A percentile compares a stretch with the other conserved stretches of the same genome.
Conservation (phyloP, 2,113 vertebrate species). For the Callocephalon fimbriatum region DNA sequence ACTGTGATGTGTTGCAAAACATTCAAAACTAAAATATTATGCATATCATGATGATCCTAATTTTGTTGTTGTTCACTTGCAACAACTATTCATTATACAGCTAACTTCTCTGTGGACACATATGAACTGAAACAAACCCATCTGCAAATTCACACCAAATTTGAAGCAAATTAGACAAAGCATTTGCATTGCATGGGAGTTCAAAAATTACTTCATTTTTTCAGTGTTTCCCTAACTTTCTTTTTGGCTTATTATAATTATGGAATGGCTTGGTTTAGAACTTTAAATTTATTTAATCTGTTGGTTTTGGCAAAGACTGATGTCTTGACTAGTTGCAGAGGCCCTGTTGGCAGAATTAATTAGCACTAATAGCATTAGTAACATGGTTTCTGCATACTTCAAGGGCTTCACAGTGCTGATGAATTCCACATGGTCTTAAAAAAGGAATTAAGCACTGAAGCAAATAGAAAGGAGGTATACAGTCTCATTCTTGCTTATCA, state of each 20-base stretch:
- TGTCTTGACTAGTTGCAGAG: slow-evolving; percentile 25
- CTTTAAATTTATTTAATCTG: slow-evolving; percentile 26
- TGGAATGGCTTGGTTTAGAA: not conserved
- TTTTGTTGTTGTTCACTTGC: not conserved
- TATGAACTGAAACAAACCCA: not conserved
- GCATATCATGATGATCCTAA: not conserved
- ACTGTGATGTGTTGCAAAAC: not conserved
- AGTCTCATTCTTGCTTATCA: not conserved
- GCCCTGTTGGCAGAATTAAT: slow-evolving; percentile 52
- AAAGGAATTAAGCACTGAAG: not conserved
- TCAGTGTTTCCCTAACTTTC: not conserved
- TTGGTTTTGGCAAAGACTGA: slow-evolving; percentile 29
- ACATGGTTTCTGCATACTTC: slow-evolving; percentile 17
- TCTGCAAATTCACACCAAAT: not conserved
- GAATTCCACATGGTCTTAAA: slow-evolving; percentile 8
- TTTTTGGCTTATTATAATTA: not conserved
- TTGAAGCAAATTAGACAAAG: not conserved
- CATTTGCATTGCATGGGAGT: not conserved
- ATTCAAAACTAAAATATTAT: not conserved
- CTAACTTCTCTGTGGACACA: not conserved
- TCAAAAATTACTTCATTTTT: not conserved
- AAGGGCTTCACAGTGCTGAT: not conserved
- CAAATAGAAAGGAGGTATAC: not conserved
- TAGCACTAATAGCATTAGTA: slow-evolving; percentile 55
- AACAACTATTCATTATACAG: not conserved